Conservation (phyloP, 2,888 invertebrate species). For the Trissolcus brochymenae region DNA sequence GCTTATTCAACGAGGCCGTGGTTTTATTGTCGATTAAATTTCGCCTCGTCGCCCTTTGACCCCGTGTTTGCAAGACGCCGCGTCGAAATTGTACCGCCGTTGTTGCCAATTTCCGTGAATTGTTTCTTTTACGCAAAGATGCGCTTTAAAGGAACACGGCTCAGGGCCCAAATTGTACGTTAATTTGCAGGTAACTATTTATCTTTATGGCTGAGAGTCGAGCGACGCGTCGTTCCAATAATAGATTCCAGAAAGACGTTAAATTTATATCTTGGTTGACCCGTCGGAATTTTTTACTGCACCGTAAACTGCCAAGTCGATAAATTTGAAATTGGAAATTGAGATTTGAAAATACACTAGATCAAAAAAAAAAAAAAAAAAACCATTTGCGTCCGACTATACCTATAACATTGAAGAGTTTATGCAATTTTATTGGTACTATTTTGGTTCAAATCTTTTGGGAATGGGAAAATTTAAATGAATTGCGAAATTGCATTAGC, state of each 20-base stretch:
- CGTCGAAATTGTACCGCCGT: conserved; percentile 73
- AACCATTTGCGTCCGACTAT: no score
- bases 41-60: conserved; percentile 70
- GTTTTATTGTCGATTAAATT: conserved; percentile 75
- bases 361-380: neutral
- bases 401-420: no score
- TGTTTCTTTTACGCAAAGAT: conserved; percentile 62
- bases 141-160: conserved; percentile 56
- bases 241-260: conserved; percentile 67
- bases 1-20: conserved; percentile 69
- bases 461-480: no score
- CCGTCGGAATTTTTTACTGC: conserved; percentile 47
- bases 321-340: conserved; percentile 51
- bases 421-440: no score
- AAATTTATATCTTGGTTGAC: conserved; percentile 64
- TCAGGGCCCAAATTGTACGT: conserved; percentile 71
- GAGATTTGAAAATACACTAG: conserved; percentile 37
- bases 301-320: conserved; percentile 44
- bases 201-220: conserved; percentile 71
- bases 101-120: conserved; percentile 65
- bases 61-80: conserved; percentile 69
- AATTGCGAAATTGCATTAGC: conserved; percentile 39
- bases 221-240: conserved; percentile 61
- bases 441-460: no score
- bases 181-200: conserved; percentile 75